Evolutionary conservation across 2,797 vertebrate species (phyloP).

Genomic region (Anomalospiza imberbis): DNA sequence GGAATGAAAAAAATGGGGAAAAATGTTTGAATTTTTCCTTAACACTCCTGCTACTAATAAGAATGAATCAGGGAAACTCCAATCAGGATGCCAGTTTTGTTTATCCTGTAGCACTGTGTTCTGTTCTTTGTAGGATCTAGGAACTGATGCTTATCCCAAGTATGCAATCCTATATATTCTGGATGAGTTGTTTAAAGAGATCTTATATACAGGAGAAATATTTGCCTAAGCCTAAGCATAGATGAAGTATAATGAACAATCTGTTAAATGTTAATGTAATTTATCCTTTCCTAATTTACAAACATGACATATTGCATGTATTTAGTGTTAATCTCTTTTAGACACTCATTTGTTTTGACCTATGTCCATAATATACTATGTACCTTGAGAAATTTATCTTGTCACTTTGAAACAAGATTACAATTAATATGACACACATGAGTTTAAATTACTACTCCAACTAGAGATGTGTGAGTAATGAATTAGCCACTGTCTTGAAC

Average conservation of each 20-base stretch:
- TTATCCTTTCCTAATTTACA: slow-evolving; percentile 72
- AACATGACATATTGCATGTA: slow-evolving; percentile 71
- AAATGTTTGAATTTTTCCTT: neutral
- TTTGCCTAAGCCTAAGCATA: slow-evolving; percentile 49
- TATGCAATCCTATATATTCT: neutral
- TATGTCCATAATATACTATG: slow-evolving; percentile 75
- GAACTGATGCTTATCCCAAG: neutral
- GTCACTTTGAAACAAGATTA: slow-evolving; percentile 76
- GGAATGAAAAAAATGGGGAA: neutral
- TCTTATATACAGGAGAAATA: neutral
- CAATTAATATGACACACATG: slow-evolving; percentile 74
- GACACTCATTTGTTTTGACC: slow-evolving; percentile 74
- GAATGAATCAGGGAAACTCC: neutral
- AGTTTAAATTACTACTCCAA: slow-evolving; percentile 76
- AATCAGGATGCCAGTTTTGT: neutral
- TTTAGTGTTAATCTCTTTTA: slow-evolving; percentile 75
- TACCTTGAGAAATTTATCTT: slow-evolving; percentile 78
- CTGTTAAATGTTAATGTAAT: slow-evolving; percentile 70
- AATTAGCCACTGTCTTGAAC: slow-evolving; percentile 74
- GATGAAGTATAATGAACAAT: slow-evolving; percentile 62
- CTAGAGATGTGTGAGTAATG: slow-evolving; percentile 74
- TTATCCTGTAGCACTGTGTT: neutral
- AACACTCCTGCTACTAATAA: neutral
- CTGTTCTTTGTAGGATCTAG: neutral
- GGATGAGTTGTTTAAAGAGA: slow-evolving; percentile 11